Evolutionary conservation across 2,797 vertebrate genomes (phyloP), one percentile per base, ranked within the genome.

Genomic region (Pseudotriccus pelzelni): DNA sequence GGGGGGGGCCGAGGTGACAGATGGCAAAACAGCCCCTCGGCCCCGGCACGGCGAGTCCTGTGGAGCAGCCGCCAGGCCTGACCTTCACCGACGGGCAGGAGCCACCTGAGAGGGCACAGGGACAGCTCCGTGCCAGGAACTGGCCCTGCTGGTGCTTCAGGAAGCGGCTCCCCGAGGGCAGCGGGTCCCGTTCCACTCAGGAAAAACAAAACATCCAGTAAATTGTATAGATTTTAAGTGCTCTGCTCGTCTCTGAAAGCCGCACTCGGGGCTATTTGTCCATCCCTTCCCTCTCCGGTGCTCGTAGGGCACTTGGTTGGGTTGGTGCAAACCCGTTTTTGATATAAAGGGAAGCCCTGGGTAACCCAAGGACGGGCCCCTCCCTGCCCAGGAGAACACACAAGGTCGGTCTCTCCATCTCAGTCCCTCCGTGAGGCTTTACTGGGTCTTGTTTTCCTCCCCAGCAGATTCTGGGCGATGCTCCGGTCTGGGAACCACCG

Each of bases 371-470:
- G 41, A 4, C 0, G 0, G 34, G 58, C 49, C 32, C 34, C 14
- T 67, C 68, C 44, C 19, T 3, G 16, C 39, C 43, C 28, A 1
- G 41, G 6, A 36, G 27, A 58, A 32, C 52, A 21, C 77, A 2
- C 6, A 0, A 43, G 41, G 6, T 5, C 6, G 0, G 1, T 4
- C 8, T 32, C 32, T 2, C 30, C 5, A 3, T 37, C 30, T 59
- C 58, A 20, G 10, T 6, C 13, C 24, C 50, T 28, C 72, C 63
- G 5, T 0, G 3, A 27, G 6, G 4, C 16, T 93, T 96, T 94
- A 74, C 49, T 59, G 8, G 18, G 6, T 20, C 32, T 10, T 0
- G 0, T 41, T 21, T 12, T 49, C 25, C 7, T 24, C 32, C 27
- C 16, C 19, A 4, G 27, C 44, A 20, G 1, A 36, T 34, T 5